Evolutionary conservation across 2,888 invertebrate species (phyloP).

Genomic region (Erynnis tages): DNA sequence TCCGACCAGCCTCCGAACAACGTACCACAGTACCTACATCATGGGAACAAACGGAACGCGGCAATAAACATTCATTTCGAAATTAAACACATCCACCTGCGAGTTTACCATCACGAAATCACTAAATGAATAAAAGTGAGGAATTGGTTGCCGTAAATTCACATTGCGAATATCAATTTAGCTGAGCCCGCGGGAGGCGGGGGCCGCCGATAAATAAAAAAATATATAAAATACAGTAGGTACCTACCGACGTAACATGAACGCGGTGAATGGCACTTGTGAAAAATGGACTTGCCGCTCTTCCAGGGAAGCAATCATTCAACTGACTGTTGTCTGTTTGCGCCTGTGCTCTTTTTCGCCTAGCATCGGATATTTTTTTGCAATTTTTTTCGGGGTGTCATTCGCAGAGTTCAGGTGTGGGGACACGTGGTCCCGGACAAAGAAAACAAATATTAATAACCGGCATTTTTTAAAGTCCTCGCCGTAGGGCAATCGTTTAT

Average conservation of each 20-base stretch:
- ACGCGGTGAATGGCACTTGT: conserved; percentile 81
- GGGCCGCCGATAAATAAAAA: conserved; percentile 67
- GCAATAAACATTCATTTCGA: conserved; percentile 79
- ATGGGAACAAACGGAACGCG: conserved; percentile 68
- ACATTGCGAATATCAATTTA: conserved; percentile 78
- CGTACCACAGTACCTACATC: conserved; percentile 42
- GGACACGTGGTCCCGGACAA: conserved; percentile 78
- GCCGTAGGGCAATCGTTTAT: conserved; percentile 60
- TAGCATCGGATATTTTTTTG: conserved; percentile 63
- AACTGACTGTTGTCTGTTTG: conserved; percentile 80
- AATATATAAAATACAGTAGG: conserved; percentile 70
- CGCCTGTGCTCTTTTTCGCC: conserved; percentile 77
- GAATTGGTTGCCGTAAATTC: conserved; percentile 71
- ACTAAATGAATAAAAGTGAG: conserved; percentile 80
- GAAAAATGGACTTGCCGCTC: conserved; percentile 82
- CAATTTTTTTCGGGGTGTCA: conserved; percentile 74
- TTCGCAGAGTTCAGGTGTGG: conserved; percentile 78
- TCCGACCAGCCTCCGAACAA: conserved; percentile 35
- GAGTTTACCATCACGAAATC: conserved; percentile 77
- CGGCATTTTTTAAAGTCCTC: conserved; percentile 78
- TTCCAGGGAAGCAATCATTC: conserved; percentile 81
- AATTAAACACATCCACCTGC: conserved; percentile 80
- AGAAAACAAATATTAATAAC: conserved; percentile 80
- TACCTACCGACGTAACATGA: conserved; percentile 62
- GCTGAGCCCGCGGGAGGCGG: conserved; percentile 53